Evolutionary conservation across 2,797 vertebrate genomes (phyloP).

Genomic region (Phataginus tetradactyla): DNA sequence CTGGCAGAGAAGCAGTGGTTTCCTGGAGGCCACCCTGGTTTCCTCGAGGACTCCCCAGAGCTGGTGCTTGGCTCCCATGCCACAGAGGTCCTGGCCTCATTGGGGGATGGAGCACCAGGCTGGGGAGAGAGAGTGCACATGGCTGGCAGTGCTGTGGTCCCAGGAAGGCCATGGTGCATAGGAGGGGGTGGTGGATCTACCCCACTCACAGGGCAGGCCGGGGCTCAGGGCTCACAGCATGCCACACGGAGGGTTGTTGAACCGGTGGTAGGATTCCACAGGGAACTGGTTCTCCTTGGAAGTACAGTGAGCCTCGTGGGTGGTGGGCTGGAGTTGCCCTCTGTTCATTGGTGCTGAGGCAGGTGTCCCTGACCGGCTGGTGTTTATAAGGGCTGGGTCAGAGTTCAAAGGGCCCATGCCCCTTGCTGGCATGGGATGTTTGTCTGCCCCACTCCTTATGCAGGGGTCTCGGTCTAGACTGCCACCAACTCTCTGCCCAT

Average conservation of each 20-base stretch:
- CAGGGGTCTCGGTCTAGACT: fast-evolving
- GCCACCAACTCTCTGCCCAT: fast-evolving
- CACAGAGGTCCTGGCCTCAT: not conserved
- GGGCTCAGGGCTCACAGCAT: fast-evolving
- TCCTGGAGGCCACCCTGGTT: too few species aligned
- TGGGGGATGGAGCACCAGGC: fast-evolving
- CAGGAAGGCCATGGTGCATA: fast-evolving
- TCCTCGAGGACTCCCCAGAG: not conserved
- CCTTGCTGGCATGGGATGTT: fast-evolving
- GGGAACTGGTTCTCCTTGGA: not conserved
- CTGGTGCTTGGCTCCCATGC: not conserved
- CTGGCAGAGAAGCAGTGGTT: not conserved
- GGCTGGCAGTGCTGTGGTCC: fast-evolving
- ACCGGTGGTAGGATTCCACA: fast-evolving
- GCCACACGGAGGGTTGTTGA: fast-evolving
- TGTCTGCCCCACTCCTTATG: not conserved
- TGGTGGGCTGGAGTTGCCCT: not conserved
- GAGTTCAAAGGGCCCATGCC: not conserved
- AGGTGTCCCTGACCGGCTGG: fast-evolving
- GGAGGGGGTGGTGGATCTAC: too few species aligned
- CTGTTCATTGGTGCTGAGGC: not conserved
- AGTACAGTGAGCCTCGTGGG: too few species aligned
- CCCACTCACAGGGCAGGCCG: not conserved
- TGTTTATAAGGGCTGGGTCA: not conserved
- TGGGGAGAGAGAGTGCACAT: fast-evolving